Conservation (phyloP, 1,140 invertebrate species). For the Bombyx mandarina region DNA sequence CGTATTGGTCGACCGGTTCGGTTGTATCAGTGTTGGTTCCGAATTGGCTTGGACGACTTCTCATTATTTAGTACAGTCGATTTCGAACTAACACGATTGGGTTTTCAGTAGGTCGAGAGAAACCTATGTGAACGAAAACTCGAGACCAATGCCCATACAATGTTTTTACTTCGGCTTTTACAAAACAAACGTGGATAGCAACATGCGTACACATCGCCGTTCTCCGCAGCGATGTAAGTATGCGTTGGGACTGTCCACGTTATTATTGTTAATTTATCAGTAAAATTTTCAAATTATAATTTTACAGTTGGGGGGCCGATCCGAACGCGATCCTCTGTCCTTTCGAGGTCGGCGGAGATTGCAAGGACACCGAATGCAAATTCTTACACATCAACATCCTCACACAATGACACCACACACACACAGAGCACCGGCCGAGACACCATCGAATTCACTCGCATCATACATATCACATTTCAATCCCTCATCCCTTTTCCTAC, state of each 20-base stretch:
- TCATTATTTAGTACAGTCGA: too few relatives aligned
- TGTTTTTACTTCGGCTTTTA: too few relatives aligned
- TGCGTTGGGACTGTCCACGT: conserved; percentile 40
- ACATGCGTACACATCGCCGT: conserved; percentile 47
- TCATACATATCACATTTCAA: neutral
- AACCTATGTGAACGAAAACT: too few relatives aligned
- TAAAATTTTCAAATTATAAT: conserved; percentile 22
- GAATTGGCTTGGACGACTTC: too few relatives aligned
- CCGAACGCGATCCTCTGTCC: conserved; percentile 64
- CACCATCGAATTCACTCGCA: conserved; percentile 19
- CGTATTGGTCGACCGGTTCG: too few relatives aligned
- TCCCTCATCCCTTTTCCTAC: conserved; percentile 8
- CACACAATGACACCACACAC: conserved; percentile 33
- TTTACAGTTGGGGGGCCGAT: conserved; percentile 64
- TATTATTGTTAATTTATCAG: neutral
- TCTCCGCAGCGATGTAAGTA: conserved; percentile 48
- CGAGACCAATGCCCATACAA: too few relatives aligned
- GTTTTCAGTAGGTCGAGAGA: too few relatives aligned
- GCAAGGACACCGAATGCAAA: conserved; percentile 66
- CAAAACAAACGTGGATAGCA: conserved; percentile 31
- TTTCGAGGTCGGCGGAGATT: conserved; percentile 63
- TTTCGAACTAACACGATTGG: too few relatives aligned
- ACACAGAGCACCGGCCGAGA: conserved; percentile 22
- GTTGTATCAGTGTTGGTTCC: too few relatives aligned
- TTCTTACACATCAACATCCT: conserved; percentile 53